Evolutionary conservation across 2,888 invertebrate species (phyloP).

Genomic region (Amorpha juglandis): DNA sequence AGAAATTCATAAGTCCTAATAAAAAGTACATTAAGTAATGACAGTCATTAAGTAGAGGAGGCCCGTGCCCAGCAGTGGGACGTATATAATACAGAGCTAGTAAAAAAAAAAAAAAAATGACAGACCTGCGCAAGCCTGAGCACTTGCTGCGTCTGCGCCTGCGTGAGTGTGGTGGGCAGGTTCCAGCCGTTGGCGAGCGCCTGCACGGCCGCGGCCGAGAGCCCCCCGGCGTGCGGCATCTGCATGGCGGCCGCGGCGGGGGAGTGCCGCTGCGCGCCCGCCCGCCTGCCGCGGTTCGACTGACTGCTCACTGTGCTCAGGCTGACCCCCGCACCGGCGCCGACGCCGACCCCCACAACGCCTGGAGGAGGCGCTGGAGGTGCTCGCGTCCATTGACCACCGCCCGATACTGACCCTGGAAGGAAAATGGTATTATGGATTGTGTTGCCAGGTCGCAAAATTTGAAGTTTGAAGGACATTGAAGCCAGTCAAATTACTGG

Average conservation of each 20-base stretch:
- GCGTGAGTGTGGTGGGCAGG: constrained; percentile 68
- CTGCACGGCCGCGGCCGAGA: constrained; percentile 74
- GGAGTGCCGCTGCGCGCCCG: constrained; percentile 62
- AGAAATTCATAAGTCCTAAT: no score
- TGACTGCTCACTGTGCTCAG: constrained; percentile 57
- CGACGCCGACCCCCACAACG: constrained; percentile 57
- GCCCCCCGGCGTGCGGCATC: constrained; percentile 65
- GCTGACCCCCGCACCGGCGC: constrained; percentile 47
- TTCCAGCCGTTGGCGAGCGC: constrained; percentile 75
- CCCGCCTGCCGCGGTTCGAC: constrained; percentile 65
- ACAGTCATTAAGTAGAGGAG: no score
- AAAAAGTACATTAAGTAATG: no score
- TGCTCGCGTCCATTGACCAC: constrained; percentile 91
- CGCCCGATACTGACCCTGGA: constrained; percentile 71
- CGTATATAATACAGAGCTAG: no score
- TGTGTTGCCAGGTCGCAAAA: no score
- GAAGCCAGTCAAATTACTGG: no score
- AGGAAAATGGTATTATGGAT: no score
- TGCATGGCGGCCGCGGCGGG: constrained; percentile 66
- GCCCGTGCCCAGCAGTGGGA: no score
- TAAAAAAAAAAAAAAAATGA: constrained; percentile 13
- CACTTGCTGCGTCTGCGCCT: constrained; percentile 80
- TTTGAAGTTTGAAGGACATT: no score
- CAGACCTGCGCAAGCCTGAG: constrained; percentile 77
- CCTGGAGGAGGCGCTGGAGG: constrained; percentile 88